A percentile compares a stretch with the other conserved stretches of the same genome.
Evolutionary conservation across 2,888 invertebrate species (phyloP).

Genomic region (Phlogophora meticulosa): DNA sequence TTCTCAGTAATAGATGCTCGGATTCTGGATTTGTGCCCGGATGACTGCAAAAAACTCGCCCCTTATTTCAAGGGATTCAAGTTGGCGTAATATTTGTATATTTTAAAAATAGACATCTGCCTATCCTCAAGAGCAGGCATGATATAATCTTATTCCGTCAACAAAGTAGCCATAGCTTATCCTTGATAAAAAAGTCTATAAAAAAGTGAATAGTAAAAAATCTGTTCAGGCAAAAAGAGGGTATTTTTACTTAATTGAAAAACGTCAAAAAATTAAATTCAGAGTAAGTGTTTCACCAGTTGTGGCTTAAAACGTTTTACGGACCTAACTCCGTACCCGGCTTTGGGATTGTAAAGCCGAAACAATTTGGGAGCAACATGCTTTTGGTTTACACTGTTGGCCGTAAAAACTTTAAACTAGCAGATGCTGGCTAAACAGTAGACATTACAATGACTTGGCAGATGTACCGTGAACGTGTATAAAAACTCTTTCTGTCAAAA

Average conservation of each 20-base stretch:
- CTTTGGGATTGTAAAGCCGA: slow-evolving; percentile 54
- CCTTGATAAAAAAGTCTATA: too few species aligned
- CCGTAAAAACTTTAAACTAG: slow-evolving; percentile 10
- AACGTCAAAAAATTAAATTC: slow-evolving; percentile 27
- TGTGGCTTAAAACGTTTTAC: slow-evolving; percentile 39
- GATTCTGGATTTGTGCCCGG: too few species aligned
- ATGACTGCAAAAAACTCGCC: too few species aligned
- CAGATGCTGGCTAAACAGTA: background rate
- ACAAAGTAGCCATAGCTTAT: too few species aligned
- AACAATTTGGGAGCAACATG: slow-evolving; percentile 62
- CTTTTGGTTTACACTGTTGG: slow-evolving; percentile 58
- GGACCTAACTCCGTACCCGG: slow-evolving; percentile 23
- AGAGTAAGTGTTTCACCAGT: slow-evolving; percentile 31
- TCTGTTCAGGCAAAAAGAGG: too few species aligned
- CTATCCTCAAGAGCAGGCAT: too few species aligned
- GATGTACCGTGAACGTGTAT: background rate
- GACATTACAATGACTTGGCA: background rate
- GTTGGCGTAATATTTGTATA: background rate
- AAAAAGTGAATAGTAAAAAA: too few species aligned
- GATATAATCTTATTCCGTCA: too few species aligned
- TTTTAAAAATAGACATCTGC: too few species aligned
- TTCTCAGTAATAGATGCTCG: too few species aligned
- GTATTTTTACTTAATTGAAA: slow-evolving; percentile 19
- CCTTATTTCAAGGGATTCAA: too few species aligned
- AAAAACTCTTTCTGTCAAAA: background rate